Evolutionary conservation across 2,888 invertebrate genomes (phyloP), one percentile per base, ranked within the genome.

Genomic region (Arrhopalites spinosus): DNA sequence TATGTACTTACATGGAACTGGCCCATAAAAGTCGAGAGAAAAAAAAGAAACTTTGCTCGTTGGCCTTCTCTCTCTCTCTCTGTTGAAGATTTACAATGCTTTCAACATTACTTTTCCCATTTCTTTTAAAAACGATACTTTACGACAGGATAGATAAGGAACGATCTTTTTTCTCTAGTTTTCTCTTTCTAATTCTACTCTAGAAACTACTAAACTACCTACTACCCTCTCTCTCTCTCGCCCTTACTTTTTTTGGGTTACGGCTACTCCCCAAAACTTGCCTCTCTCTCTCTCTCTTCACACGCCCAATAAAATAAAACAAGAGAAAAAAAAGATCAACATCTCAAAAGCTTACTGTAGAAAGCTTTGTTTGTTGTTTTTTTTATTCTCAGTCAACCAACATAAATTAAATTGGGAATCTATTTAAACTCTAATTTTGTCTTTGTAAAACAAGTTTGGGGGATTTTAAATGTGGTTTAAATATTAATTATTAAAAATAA

Each of bases 101-200:
- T 68, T 56, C 69, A 61, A n/a, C 61, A 74, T 67, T 74, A 61
- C 66, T 47, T 27, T 53, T 53, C 27, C 73, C 73, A 73, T 64
- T 72, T 63, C 61, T 56, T 66, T 30, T 20, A 66, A 66, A 66
- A 66, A 66, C 66, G 30, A 68, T 36, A 68, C 17, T 43, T 68
- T 36, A 27, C 27, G 68, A 47, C 68, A 27, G 30, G 43, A 63
- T 25, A 17, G 15, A 20, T 20, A 53, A 53, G 7, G n/a, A 53
- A 20, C 20, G n/a, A 53, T 53, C 20, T 15, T 53, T 17, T 17
- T 20, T 8, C 53, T 5, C 20, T n/a, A n/a, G n/a, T n/a, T n/a
- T n/a, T 36, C 36, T 11, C 53, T 20, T 53, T 20, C 15, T 15
- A 5, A 3, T 53, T 8, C 5, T 20, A 11, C 53, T 53, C 20